Conservation (phyloP, 2,888 invertebrate species). For the Laothoe populi region DNA sequence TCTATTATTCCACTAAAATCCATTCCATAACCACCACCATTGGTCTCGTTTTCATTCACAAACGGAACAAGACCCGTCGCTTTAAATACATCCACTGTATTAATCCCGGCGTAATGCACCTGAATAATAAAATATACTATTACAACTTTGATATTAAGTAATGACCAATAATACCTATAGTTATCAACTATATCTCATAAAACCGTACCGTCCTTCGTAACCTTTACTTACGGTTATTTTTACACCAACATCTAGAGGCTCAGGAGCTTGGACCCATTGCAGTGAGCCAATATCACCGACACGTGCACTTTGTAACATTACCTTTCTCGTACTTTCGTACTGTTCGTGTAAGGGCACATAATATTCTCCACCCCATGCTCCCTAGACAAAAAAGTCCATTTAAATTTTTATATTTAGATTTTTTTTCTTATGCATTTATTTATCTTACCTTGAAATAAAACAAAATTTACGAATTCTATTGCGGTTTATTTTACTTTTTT, state of each 20-base stretch:
- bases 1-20: conserved; percentile 67
- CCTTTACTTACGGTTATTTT: conserved; percentile 37
- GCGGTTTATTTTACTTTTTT: no score
- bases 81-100: conserved; percentile 47
- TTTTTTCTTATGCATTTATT: no score
- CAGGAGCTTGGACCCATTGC: conserved; percentile 44
- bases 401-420: not conserved
- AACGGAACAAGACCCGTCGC: conserved; percentile 46
- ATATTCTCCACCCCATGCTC: conserved; percentile 48
- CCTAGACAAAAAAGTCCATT: not conserved
- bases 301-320: conserved; percentile 35
- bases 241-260: conserved; percentile 32
- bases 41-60: conserved; percentile 22
- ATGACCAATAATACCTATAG: not conserved
- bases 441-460: no score
- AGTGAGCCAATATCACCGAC: conserved; percentile 45
- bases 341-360: conserved; percentile 41
- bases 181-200: not conserved
- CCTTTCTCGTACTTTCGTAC: conserved; percentile 20
- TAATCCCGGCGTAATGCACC: conserved; percentile 55
- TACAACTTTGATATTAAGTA: conserved; percentile 19
- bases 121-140: conserved; percentile 32
- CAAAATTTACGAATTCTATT: no score
- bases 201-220: no score
- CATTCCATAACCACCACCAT: conserved; percentile 53